phyloP scores from a whole-genome alignment of 2,888 invertebrate species.

The Protonemura montana region DNA sequence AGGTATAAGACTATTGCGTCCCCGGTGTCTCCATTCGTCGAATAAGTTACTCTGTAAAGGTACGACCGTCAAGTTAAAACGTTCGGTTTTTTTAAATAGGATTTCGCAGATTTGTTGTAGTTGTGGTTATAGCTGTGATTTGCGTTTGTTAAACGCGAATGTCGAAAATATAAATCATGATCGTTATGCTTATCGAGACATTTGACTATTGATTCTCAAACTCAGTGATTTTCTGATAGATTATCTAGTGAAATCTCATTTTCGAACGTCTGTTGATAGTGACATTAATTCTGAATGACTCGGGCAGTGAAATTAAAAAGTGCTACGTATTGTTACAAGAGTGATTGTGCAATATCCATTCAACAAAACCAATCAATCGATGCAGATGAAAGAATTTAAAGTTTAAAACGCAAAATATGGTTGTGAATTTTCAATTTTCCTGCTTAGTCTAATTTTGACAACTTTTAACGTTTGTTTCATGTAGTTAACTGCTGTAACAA shows the following conservation, averaged over 20 bases:
- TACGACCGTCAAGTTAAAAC: background rate
- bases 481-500: too few relatives aligned
- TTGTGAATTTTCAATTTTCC: background rate
- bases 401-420: background rate
- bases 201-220: background rate
- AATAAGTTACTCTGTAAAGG: background rate
- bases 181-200: background rate
- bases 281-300: background rate
- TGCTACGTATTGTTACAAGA: background rate
- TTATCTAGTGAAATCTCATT: background rate
- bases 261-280: background rate
- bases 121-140: background rate
- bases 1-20: background rate
- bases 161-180: background rate
- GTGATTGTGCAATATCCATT: background rate
- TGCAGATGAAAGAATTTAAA: background rate
- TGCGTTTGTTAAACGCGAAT: background rate
- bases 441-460: background rate
- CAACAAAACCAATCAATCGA: background rate
- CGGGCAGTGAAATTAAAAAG: background rate
- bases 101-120: background rate
- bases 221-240: background rate
- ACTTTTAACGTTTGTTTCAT: background rate
- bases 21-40: background rate
- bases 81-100: background rate